Evolutionary conservation across 2,888 invertebrate genomes (phyloP).

Genomic region (Orthosia cruda): DNA sequence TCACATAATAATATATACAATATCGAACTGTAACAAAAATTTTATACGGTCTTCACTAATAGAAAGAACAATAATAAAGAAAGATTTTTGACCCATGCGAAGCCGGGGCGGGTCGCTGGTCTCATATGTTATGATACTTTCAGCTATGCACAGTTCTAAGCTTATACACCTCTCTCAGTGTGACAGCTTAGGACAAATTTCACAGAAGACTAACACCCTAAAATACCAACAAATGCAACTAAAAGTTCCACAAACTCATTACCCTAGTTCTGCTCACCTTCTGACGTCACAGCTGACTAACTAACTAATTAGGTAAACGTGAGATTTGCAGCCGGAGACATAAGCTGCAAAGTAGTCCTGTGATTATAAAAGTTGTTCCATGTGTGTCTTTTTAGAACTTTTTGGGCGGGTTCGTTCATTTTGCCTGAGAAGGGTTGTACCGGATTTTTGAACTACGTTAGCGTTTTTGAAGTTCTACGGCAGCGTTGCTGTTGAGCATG

Average conservation of each 20-base stretch:
- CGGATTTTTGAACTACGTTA: background rate
- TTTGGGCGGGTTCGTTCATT: background rate
- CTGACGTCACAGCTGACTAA: conserved; percentile 13
- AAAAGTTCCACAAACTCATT: conserved; percentile 39
- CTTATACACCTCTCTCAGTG: background rate
- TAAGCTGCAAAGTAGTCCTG: conserved; percentile 16
- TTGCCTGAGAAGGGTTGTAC: background rate
- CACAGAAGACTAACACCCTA: conserved; percentile 3
- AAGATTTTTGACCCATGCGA: no score
- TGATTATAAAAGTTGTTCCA: conserved; percentile 2
- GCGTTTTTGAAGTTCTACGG: no score
- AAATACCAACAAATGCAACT: conserved; percentile 22
- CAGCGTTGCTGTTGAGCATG: no score
- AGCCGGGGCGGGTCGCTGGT: no score
- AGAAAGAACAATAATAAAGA: no score
- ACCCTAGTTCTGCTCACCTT: conserved; percentile 33
- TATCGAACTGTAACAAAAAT: no score
- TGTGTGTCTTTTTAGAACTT: background rate
- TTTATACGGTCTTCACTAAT: no score
- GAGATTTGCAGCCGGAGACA: conserved; percentile 18
- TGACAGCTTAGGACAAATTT: background rate
- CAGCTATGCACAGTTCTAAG: no score
- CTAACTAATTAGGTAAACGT: conserved; percentile 41
- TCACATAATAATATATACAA: no score
- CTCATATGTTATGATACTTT: no score